Evolutionary conservation across 2,113 vertebrate species (phyloP).

Genomic region (rabbit (Oryctolagus cuniculus)): DNA sequence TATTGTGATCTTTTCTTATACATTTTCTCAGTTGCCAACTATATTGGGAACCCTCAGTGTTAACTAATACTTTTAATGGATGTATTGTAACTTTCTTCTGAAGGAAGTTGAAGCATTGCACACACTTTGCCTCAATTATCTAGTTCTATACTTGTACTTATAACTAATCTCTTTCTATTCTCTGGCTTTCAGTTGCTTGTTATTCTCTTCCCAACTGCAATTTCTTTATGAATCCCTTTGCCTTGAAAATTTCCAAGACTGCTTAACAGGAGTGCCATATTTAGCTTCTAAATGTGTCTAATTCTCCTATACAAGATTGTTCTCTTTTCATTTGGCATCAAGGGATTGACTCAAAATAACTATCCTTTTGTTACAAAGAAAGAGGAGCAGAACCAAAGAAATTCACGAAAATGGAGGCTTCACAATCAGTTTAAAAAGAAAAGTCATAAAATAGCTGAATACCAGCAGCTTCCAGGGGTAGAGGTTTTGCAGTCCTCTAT

Average conservation of each 20-base stretch:
- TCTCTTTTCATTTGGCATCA: slow-evolving; percentile 82
- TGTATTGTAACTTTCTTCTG: slow-evolving; percentile 31
- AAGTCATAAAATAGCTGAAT: slow-evolving; percentile 69
- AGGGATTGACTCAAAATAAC: slow-evolving; percentile 86
- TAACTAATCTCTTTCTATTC: slow-evolving; percentile 72
- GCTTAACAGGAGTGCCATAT: slow-evolving; percentile 82
- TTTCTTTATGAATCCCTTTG: slow-evolving; percentile 81
- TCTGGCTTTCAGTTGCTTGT: slow-evolving; percentile 77
- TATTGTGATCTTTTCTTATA: slow-evolving; percentile 18
- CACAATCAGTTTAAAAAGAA: slow-evolving; percentile 73
- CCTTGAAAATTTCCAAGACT: slow-evolving; percentile 80
- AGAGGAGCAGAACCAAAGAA: slow-evolving; percentile 79
- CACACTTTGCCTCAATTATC: slow-evolving; percentile 69
- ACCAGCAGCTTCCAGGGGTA: slow-evolving; percentile 61
- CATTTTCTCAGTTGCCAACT: slow-evolving; percentile 51
- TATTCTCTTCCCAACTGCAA: slow-evolving; percentile 77
- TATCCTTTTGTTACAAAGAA: slow-evolving; percentile 81
- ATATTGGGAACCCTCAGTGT: not conserved
- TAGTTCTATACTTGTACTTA: slow-evolving; percentile 62
- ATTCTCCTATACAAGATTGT: slow-evolving; percentile 81
- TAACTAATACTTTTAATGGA: slow-evolving; percentile 60
- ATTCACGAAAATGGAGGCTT: slow-evolving; percentile 76
- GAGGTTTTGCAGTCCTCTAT: slow-evolving; percentile 28
- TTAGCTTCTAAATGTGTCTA: slow-evolving; percentile 83
- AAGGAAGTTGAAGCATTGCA: slow-evolving; percentile 42